These are phyloP conservation scores for Gambusia yucatana DNA, from an alignment of 2,797 vertebrate genomes.

Conservation along the genomic window DNA sequence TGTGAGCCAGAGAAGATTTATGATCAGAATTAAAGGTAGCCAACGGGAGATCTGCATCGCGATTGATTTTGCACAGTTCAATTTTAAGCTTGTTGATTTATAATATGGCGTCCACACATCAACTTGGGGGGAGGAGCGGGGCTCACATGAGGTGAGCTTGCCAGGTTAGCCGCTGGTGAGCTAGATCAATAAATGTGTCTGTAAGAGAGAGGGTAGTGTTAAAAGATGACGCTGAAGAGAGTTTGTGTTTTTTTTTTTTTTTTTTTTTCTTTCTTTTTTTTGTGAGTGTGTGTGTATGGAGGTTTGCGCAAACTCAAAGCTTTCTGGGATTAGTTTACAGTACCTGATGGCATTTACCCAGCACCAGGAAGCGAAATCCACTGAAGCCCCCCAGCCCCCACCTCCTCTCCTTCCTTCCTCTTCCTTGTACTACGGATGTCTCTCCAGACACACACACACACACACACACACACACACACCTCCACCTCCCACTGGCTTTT, in stretches of 20 bases:
- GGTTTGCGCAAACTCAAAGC: slow-evolving; percentile 23
- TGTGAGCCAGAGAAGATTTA: slow-evolving; percentile 69
- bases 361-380: slow-evolving; percentile 50
- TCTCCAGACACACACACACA: neutral
- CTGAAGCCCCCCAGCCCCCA: slow-evolving; percentile 1
- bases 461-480: neutral
- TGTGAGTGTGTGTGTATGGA: neutral
- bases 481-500: slow-evolving; percentile 1
- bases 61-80: slow-evolving; percentile 79
- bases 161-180: slow-evolving; percentile 53
- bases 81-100: slow-evolving; percentile 82
- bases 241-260: neutral
- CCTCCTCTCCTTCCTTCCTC: slow-evolving; percentile 6
- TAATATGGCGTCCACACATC: slow-evolving; percentile 75
- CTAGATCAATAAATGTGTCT: slow-evolving; percentile 61
- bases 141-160: slow-evolving; percentile 59
- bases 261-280: neutral
- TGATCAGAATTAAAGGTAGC: slow-evolving; percentile 73
- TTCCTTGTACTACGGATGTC: neutral
- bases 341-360: slow-evolving; percentile 58
- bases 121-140: slow-evolving; percentile 39
- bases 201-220: neutral
- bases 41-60: slow-evolving; percentile 67
- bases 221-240: slow-evolving; percentile 21
- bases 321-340: slow-evolving; percentile 57